Evolutionary conservation across 2,797 vertebrate species (phyloP).

Genomic region (Coccyzus lansbergi): DNA sequence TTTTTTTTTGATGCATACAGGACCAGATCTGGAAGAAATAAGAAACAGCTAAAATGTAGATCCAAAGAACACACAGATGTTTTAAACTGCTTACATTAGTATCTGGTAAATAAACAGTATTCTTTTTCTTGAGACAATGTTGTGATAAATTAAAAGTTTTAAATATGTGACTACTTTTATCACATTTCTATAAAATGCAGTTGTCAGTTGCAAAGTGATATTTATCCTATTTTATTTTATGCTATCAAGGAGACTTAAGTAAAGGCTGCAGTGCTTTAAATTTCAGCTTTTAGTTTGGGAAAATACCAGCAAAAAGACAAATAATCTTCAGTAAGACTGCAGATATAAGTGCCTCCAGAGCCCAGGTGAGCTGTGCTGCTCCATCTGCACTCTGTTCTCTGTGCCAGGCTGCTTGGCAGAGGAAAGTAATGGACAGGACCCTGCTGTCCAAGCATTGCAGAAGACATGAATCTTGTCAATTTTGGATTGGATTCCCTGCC

Average conservation of each 20-base stretch:
- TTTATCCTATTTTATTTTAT: not conserved
- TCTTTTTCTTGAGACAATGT: not conserved
- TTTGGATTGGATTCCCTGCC: slow-evolving; percentile 36
- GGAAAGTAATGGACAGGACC: slow-evolving; percentile 41
- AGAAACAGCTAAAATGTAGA: not conserved
- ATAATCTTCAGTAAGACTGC: slow-evolving; percentile 31
- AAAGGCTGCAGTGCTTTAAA: slow-evolving; percentile 13
- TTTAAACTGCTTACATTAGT: not conserved
- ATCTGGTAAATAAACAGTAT: not conserved
- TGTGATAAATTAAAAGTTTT: not conserved
- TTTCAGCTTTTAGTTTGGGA: not conserved
- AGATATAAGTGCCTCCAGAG: not conserved
- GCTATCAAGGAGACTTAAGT: not conserved
- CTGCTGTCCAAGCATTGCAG: slow-evolving; percentile 64
- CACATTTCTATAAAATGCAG: not conserved
- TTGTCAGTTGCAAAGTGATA: not conserved
- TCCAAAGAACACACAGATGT: not conserved
- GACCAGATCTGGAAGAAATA: not conserved
- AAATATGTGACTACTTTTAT: not conserved
- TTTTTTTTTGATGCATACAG: not conserved
- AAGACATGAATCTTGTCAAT: slow-evolving; percentile 74
- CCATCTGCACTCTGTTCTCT: slow-evolving; percentile 58
- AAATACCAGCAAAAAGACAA: slow-evolving; percentile 29
- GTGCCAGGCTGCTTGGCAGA: slow-evolving; percentile 65
- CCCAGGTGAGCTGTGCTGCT: slow-evolving; percentile 50